Evolutionary conservation across 2,113 vertebrate species (phyloP).

Genomic region (Aspiorhynchus laticeps): DNA sequence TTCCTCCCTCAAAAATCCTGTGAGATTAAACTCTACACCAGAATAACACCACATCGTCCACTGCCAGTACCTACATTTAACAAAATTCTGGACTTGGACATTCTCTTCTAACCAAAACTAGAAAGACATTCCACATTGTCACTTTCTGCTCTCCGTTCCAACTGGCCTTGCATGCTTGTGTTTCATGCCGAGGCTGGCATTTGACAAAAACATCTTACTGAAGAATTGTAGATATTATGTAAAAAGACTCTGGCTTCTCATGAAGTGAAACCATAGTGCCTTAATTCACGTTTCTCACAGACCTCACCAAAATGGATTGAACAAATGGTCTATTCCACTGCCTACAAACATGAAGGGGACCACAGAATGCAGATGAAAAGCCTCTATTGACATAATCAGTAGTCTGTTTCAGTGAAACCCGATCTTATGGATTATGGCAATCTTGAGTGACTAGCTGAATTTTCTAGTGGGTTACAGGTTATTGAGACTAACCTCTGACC

Average conservation of each 20-base stretch:
- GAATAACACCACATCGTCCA: slow-evolving; percentile 61
- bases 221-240: neutral
- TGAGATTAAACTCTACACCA: slow-evolving; percentile 70
- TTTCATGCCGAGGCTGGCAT: neutral
- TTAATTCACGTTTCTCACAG: neutral
- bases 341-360: neutral
- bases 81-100: neutral
- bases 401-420: neutral
- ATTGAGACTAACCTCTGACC: slow-evolving; percentile 5
- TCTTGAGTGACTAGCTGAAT: neutral
- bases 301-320: neutral
- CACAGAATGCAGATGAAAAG: neutral
- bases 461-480: neutral
- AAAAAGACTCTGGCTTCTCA: neutral
- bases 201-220: neutral
- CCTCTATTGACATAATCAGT: neutral
- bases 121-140: neutral
- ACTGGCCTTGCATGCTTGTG: neutral
- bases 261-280: neutral
- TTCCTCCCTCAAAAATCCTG: slow-evolving; percentile 36
- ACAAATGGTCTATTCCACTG: neutral
- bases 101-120: neutral
- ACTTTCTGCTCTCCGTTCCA: neutral
- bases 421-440: neutral
- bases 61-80: neutral